phyloP scores from a whole-genome alignment of 2,888 invertebrate genomes.

The Diplazon laetatorius region DNA sequence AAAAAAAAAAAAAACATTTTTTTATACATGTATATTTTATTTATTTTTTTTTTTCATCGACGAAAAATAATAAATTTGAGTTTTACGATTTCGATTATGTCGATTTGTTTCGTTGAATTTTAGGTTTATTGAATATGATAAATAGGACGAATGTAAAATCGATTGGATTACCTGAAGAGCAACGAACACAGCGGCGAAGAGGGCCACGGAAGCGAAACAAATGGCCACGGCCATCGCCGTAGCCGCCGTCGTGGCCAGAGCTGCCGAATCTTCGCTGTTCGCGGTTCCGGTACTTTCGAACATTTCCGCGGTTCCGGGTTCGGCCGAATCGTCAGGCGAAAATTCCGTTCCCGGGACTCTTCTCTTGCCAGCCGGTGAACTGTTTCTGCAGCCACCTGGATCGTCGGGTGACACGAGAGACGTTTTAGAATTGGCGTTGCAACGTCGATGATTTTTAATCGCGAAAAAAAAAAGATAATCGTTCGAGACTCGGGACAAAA shows the following conservation, averaged over 20 bases:
- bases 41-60: too few species aligned
- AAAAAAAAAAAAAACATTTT: not conserved
- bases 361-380: conserved; percentile 89
- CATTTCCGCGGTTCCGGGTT: conserved; percentile 67
- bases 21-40: not conserved
- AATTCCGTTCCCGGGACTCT: conserved; percentile 86
- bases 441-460: too few species aligned
- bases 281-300: conserved; percentile 61
- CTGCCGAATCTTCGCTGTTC: conserved; percentile 69
- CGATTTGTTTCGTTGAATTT: too few species aligned
- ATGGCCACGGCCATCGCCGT: conserved; percentile 87
- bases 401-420: not conserved
- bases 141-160: too few species aligned
- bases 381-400: conserved; percentile 88
- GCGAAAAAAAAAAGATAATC: too few species aligned
- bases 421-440: not conserved
- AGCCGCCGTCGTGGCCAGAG: conserved; percentile 85
- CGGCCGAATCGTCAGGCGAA: conserved; percentile 70
- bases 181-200: conserved; percentile 89
- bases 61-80: too few species aligned
- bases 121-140: too few species aligned
- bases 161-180: conserved; percentile 86
- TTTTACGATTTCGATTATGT: too few species aligned
- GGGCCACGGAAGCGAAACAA: conserved; percentile 87
- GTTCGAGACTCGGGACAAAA: too few species aligned